phyloP scores from a whole-genome alignment of 2,888 invertebrate species.

The Dichetophora obliterata region DNA sequence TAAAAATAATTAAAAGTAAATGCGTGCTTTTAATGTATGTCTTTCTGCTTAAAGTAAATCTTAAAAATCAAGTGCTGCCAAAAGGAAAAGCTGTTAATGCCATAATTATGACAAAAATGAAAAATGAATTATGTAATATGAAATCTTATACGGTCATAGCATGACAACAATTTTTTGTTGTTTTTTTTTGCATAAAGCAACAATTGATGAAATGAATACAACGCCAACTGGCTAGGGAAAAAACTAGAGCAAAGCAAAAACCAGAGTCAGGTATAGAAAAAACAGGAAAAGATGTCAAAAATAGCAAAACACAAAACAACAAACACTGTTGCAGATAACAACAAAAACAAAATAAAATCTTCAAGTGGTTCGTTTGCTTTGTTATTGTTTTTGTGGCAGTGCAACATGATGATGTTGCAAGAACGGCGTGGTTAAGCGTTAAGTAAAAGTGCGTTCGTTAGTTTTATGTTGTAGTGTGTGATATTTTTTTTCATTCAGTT shows the following conservation, averaged over 20 bases:
- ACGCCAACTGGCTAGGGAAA: background rate
- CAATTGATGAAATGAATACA: background rate
- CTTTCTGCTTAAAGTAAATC: too few relatives aligned
- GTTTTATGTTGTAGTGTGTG: background rate
- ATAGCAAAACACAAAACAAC: background rate
- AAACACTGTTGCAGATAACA: background rate
- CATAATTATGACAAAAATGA: too few relatives aligned
- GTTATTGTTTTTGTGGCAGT: background rate
- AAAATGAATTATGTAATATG: background rate
- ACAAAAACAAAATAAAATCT: background rate
- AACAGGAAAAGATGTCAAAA: slow-evolving; percentile 1
- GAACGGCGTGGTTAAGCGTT: background rate
- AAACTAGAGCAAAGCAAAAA: slow-evolving; percentile 2
- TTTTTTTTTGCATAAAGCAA: too few relatives aligned
- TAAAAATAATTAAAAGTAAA: too few relatives aligned
- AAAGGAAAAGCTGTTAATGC: too few relatives aligned
- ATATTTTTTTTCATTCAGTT: background rate
- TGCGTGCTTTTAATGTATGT: too few relatives aligned
- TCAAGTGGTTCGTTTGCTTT: background rate
- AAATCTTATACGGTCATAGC: background rate
- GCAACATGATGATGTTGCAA: background rate
- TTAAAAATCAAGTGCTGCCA: too few relatives aligned
- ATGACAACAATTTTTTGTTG: background rate
- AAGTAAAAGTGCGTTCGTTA: slow-evolving; percentile 6
- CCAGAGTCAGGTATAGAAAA: background rate